Percentiles rank a stretch among this genome's conserved stretches.
These are phyloP conservation scores for Drosophila fungiperda DNA, from an alignment of 2,888 invertebrate genomes.

Conservation along the genomic window DNA sequence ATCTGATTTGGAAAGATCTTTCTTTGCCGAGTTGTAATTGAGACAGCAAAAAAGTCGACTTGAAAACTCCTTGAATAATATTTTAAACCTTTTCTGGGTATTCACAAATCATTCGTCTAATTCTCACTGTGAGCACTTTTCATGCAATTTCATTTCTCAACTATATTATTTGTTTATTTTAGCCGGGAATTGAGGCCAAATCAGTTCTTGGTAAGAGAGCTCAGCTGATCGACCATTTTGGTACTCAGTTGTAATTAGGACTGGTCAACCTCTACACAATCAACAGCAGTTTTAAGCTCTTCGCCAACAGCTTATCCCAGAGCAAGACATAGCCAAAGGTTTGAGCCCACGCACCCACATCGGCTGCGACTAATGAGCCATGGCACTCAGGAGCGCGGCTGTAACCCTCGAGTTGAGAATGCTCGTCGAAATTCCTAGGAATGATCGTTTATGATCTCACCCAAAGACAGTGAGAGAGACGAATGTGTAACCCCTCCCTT, in stretches of 20 bases:
- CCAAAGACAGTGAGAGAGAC: slow-evolving; percentile 22
- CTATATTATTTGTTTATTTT: slow-evolving; percentile 62
- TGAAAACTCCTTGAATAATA: not conserved
- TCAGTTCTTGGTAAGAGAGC: slow-evolving; percentile 49
- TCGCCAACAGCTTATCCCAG: slow-evolving; percentile 35
- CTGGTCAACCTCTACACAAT: slow-evolving; percentile 51
- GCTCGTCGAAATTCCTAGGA: slow-evolving; percentile 60
- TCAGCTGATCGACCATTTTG: slow-evolving; percentile 24
- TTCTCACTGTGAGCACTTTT: not conserved
- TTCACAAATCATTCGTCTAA: not conserved
- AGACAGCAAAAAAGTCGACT: not conserved
- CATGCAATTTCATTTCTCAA: not conserved
- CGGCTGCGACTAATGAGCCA: slow-evolving; percentile 61
- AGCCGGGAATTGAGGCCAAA: slow-evolving; percentile 31
- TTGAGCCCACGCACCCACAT: slow-evolving; percentile 60
- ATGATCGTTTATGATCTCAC: slow-evolving; percentile 68
- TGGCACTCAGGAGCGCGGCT: slow-evolving; percentile 28
- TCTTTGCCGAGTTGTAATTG: not conserved
- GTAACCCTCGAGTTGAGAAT: slow-evolving; percentile 40
- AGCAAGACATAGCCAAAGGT: slow-evolving; percentile 6
- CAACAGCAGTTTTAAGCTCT: slow-evolving; percentile 34
- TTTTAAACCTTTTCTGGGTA: not conserved
- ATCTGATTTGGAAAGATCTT: not conserved
- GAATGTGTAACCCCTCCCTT: slow-evolving; percentile 38
- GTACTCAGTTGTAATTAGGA: slow-evolving; percentile 50